Percentiles rank a stretch among this genome's conserved stretches.
phyloP scores from a whole-genome alignment of 23 tunicate genomes.

The Styela plicata region DNA sequence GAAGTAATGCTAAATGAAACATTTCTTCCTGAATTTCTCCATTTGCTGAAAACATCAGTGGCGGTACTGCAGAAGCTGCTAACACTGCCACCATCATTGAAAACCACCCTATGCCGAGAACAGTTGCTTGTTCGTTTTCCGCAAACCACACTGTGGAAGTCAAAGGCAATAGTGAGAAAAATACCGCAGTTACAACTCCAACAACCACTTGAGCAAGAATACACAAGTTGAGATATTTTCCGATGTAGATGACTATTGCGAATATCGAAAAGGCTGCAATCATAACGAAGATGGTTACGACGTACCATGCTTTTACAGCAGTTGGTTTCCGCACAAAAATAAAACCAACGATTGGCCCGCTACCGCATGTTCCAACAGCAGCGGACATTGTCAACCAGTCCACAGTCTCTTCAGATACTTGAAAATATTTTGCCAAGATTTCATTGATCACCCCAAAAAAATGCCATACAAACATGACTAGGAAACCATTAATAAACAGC shows the following conservation, averaged over 20 bases:
- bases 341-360: neutral
- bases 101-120: neutral
- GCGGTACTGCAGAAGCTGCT: neutral
- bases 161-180: neutral
- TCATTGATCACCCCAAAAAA: neutral
- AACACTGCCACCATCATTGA: neutral
- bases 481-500: neutral
- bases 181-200: neutral
- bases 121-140: conserved; percentile 14
- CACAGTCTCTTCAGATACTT: neutral
- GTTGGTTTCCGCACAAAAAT: neutral
- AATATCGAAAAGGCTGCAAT: neutral
- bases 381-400: neutral
- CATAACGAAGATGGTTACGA: neutral
- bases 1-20: neutral
- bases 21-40: neutral
- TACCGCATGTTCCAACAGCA: neutral
- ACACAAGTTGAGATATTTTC: neutral
- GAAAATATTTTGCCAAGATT: neutral
- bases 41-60: neutral
- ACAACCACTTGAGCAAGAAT: neutral
- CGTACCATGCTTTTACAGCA: neutral
- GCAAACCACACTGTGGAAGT: conserved; percentile 17
- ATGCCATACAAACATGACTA: neutral
- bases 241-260: neutral